Evolutionary conservation across 2,797 vertebrate genomes (phyloP).

Genomic region (Gambelia wislizenii): DNA sequence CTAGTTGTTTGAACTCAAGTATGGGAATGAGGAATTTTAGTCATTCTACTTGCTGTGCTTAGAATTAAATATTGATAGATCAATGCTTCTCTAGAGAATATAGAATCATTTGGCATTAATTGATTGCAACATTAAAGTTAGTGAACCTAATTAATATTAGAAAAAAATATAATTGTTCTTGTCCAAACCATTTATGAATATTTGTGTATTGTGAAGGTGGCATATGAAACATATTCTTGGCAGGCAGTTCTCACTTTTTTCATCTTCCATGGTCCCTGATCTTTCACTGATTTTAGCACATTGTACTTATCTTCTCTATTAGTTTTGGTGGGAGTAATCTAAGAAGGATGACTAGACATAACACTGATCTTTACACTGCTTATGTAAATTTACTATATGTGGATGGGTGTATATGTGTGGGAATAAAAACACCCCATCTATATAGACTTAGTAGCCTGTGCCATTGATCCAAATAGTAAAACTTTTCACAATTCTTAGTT

Average conservation of each 20-base stretch:
- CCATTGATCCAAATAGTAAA: neutral
- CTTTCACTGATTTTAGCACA: neutral
- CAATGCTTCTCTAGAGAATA: neutral
- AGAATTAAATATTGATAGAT: slow-evolving; percentile 19
- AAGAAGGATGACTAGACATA: neutral
- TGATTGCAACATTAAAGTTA: neutral
- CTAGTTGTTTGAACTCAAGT: neutral
- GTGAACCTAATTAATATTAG: neutral
- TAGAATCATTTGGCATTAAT: slow-evolving; percentile 27
- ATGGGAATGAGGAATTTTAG: neutral
- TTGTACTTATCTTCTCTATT: neutral
- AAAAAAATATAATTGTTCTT: neutral
- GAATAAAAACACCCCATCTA: neutral
- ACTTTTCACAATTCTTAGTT: neutral
- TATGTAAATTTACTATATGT: neutral
- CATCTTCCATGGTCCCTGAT: neutral
- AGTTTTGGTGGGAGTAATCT: neutral
- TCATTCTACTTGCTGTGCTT: slow-evolving; percentile 2
- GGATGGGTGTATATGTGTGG: neutral
- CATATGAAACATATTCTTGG: neutral
- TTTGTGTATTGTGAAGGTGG: neutral
- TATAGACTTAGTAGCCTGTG: too few relatives aligned
- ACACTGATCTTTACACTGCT: neutral
- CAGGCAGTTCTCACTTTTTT: neutral
- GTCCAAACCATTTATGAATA: neutral